phyloP scores from a whole-genome alignment of 2,113 vertebrate species.

The Oryzias melastigma region DNA sequence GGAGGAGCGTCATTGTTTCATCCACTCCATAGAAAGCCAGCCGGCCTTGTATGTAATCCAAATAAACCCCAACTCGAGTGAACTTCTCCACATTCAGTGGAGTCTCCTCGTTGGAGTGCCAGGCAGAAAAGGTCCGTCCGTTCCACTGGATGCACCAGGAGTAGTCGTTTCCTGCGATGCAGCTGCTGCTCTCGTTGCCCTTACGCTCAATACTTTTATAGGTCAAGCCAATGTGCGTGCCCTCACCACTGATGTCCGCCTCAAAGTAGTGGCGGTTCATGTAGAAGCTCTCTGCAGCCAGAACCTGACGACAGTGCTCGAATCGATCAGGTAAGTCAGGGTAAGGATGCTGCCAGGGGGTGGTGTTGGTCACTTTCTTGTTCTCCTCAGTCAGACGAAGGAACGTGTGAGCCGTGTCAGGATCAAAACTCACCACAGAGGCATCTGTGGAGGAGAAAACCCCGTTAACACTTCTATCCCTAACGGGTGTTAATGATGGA shows the following conservation, averaged over 20 bases:
- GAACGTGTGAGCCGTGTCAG: conserved; percentile 80
- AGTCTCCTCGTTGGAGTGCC: conserved; percentile 80
- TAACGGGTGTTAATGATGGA: no score
- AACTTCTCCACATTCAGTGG: conserved; percentile 65
- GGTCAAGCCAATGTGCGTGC: conserved; percentile 75
- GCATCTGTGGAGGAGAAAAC: conserved; percentile 64
- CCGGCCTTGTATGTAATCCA: conserved; percentile 67
- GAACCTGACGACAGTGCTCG: conserved; percentile 79
- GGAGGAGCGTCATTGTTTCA: conserved; percentile 71
- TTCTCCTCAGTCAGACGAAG: conserved; percentile 83
- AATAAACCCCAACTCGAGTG: conserved; percentile 76
- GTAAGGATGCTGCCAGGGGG: conserved; percentile 83
- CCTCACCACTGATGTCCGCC: conserved; percentile 76
- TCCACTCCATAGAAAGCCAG: conserved; percentile 77
- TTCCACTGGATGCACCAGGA: conserved; percentile 84
- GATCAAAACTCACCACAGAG: conserved; percentile 62
- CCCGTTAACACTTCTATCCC: no score
- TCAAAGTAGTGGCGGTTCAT: conserved; percentile 81
- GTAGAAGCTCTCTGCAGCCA: conserved; percentile 81
- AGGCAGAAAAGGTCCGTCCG: conserved; percentile 81
- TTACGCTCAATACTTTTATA: conserved; percentile 81
- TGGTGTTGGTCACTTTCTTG: conserved; percentile 80
- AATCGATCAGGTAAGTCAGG: conserved; percentile 78
- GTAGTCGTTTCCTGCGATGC: conserved; percentile 79
- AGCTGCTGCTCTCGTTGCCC: conserved; percentile 75